These are phyloP conservation scores for Novumbra hubbsi DNA, from an alignment of 2,797 vertebrate species.

Conservation along the genomic window DNA sequence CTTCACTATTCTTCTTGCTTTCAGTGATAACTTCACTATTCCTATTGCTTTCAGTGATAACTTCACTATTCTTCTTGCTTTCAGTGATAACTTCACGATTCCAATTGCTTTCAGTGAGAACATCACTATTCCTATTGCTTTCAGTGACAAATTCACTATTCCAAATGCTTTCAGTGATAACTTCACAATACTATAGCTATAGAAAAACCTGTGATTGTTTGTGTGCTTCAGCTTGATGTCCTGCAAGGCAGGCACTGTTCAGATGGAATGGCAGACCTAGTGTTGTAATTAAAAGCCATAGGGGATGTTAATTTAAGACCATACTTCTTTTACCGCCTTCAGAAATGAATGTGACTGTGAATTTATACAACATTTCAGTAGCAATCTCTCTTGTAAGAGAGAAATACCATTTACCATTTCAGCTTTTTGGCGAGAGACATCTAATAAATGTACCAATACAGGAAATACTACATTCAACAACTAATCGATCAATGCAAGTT, in stretches of 20 bases:
- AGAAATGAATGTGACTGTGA: not conserved
- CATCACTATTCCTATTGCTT: too few species aligned
- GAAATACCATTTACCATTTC: not conserved
- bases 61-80: too few species aligned
- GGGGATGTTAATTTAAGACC: not conserved
- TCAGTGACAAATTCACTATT: too few species aligned
- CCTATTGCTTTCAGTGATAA: too few species aligned
- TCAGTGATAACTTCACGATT: not conserved
- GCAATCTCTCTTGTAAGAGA: not conserved
- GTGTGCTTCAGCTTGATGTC: not conserved
- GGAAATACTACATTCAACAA: not conserved
- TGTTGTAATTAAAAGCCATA: slow-evolving; percentile 35
- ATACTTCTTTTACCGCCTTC: not conserved
- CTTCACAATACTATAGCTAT: not conserved
- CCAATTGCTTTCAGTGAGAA: not conserved
- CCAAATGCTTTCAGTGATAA: not conserved
- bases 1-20: too few species aligned
- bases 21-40: too few species aligned
- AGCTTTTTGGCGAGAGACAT: not conserved
- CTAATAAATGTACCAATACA: not conserved
- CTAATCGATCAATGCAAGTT: not conserved
- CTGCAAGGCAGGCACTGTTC: not conserved
- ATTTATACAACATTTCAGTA: not conserved
- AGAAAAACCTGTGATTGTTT: not conserved
- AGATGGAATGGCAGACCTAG: slow-evolving; percentile 17